A percentile compares a stretch with the other conserved stretches of the same genome.
Conservation (phyloP, 2,888 invertebrate species). For the Drosophila recens region DNA sequence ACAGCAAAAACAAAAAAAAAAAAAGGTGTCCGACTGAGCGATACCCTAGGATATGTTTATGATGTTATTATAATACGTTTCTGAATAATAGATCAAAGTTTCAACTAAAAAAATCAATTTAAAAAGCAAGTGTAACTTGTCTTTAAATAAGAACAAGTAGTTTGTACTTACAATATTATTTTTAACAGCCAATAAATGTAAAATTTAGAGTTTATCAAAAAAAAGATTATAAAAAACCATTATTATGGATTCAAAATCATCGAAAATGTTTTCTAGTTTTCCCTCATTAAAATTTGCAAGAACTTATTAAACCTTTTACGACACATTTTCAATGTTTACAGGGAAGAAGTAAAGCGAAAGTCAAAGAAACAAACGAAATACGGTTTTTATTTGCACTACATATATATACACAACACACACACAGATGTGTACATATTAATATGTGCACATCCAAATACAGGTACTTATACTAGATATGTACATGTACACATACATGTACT, state of each 20-base stretch:
- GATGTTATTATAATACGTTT: background rate
- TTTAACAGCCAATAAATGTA: background rate
- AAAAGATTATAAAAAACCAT: background rate
- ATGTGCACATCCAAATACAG: slow-evolving; percentile 7
- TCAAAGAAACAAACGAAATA: slow-evolving; percentile 37
- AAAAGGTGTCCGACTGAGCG: background rate
- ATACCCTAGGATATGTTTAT: background rate
- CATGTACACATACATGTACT: too few species aligned
- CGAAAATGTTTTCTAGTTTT: background rate
- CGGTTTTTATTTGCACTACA: slow-evolving; percentile 6
- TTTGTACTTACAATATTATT: too few species aligned
- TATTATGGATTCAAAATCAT: background rate
- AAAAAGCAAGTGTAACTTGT: background rate
- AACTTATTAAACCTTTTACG: background rate
- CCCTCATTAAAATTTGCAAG: background rate
- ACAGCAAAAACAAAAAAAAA: slow-evolving; percentile 21
- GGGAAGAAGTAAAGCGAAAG: slow-evolving; percentile 39
- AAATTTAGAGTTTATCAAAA: background rate
- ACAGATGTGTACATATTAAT: background rate
- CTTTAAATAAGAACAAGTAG: too few species aligned
- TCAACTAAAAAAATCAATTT: background rate
- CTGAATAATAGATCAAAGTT: background rate
- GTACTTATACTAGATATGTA: background rate
- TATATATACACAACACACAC: background rate
- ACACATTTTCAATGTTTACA: background rate